phyloP scores from a whole-genome alignment of 92 coral and sea anemone genomes.

The Porites lobata region DNA sequence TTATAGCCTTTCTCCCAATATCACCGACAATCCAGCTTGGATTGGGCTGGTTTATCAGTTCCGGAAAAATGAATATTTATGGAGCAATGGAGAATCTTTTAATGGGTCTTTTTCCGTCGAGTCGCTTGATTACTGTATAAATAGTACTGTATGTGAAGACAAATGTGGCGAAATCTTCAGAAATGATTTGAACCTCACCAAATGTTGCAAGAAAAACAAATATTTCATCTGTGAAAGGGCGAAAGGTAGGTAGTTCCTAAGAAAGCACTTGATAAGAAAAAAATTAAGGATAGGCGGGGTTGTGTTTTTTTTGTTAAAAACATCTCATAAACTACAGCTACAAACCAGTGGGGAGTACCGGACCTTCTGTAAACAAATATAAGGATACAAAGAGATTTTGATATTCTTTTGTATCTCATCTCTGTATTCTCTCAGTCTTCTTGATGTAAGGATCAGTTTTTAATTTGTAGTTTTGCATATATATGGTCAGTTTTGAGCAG shows the following conservation, averaged over 20 bases:
- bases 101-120: slow-evolving; percentile 31
- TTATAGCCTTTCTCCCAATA: background rate
- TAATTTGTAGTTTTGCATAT: too few species aligned
- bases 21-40: slow-evolving; percentile 25
- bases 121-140: slow-evolving; percentile 11
- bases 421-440: too few species aligned
- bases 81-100: slow-evolving; percentile 50
- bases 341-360: too few species aligned
- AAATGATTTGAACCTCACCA: slow-evolving; percentile 11
- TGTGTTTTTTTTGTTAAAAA: too few species aligned
- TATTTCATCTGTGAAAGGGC: slow-evolving; percentile 5
- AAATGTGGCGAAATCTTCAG: background rate
- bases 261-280: too few species aligned
- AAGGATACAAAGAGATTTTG: too few species aligned
- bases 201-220: slow-evolving; percentile 32
- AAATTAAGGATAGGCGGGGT: too few species aligned
- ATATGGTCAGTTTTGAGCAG: too few species aligned
- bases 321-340: too few species aligned
- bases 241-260: slow-evolving; percentile 25
- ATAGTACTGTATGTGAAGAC: background rate
- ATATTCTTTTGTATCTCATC: too few species aligned
- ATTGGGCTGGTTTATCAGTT: slow-evolving; percentile 45
- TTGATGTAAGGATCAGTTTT: too few species aligned
- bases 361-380: too few species aligned
- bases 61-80: slow-evolving; percentile 30